A percentile compares a stretch with the other conserved stretches of the same genome.
Evolutionary conservation across 2,113 vertebrate genomes (phyloP).

Genomic region (Nothoprocta perdicaria): DNA sequence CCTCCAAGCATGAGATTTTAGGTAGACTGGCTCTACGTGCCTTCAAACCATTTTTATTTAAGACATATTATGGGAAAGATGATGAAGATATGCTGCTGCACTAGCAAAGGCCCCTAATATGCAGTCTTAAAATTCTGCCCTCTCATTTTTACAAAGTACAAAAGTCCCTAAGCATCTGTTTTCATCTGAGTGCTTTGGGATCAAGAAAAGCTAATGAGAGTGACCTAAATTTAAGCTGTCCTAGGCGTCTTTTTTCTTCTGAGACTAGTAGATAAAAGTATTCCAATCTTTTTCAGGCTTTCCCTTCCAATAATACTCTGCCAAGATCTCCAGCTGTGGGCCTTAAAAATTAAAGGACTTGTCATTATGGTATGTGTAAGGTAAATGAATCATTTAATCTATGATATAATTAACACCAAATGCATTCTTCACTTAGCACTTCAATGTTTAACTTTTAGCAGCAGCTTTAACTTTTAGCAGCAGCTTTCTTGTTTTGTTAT

Average conservation of each 20-base stretch:
- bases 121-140: not conserved
- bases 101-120: not conserved
- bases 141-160: not conserved
- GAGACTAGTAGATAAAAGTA: not conserved
- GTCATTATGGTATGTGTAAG: not conserved
- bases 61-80: not conserved
- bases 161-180: not conserved
- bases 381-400: constrained; percentile 25
- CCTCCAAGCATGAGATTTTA: not conserved
- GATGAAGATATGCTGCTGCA: not conserved
- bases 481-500: not conserved
- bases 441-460: not conserved
- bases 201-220: not conserved
- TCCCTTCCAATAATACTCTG: not conserved
- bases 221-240: not conserved
- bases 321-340: not conserved
- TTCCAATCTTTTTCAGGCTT: not conserved
- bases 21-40: not conserved
- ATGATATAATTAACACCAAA: not conserved
- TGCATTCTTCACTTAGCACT: not conserved
- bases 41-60: not conserved
- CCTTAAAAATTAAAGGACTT: not conserved
- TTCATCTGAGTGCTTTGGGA: not conserved
- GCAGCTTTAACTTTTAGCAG: rapidly evolving
- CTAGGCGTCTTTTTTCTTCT: not conserved